These are phyloP conservation scores for Protobothrops mucrosquamatus DNA, from an alignment of 2,113 vertebrate species.

Conservation along the genomic window DNA sequence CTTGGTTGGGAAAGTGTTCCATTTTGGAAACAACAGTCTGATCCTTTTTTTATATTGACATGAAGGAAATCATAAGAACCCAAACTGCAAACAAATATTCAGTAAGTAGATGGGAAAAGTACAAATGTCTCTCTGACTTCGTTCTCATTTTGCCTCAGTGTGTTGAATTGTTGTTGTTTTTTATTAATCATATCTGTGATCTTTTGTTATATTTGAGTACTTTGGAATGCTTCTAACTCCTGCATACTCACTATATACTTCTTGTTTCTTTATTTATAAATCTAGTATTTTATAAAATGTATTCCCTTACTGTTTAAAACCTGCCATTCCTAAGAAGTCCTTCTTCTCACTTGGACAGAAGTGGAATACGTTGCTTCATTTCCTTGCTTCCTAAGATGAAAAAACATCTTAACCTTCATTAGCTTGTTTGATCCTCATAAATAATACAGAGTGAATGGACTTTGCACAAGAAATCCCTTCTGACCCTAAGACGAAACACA, in stretches of 20 bases:
- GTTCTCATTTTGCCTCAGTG: too few species aligned
- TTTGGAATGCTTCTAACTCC: too few species aligned
- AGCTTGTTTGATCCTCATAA: background rate
- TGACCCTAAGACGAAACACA: background rate
- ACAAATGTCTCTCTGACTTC: too few species aligned
- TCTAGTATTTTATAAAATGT: background rate
- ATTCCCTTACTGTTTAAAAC: background rate
- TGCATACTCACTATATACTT: background rate
- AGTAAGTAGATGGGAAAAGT: too few species aligned
- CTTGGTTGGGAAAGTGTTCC: too few species aligned
- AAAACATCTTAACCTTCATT: background rate
- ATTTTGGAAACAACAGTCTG: too few species aligned
- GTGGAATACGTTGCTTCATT: background rate
- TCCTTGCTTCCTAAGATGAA: background rate
- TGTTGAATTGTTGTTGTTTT: too few species aligned
- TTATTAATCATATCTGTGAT: too few species aligned
- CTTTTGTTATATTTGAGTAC: too few species aligned
- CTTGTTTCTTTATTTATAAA: fast-evolving
- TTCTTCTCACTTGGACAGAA: background rate
- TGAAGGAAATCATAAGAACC: too few species aligned
- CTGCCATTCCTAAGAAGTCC: background rate
- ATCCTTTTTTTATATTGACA: too few species aligned
- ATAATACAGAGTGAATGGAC: background rate
- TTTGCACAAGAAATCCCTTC: background rate
- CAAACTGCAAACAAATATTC: too few species aligned